Conservation (phyloP, 1,140 invertebrate species). For the Drosophila chauvacae region DNA sequence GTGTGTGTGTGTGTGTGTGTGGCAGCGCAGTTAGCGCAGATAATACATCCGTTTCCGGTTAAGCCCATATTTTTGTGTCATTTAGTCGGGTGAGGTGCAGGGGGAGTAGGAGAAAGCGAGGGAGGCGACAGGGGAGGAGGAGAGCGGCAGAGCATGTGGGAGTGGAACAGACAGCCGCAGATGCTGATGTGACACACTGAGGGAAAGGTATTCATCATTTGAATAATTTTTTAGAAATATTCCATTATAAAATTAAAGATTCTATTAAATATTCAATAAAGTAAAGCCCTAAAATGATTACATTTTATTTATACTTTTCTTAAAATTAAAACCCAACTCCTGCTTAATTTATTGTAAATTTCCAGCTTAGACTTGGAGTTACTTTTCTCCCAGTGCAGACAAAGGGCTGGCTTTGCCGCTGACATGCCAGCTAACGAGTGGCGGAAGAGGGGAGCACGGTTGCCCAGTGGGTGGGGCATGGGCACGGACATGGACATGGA, state of each 20-base stretch:
- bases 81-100: constrained; percentile 48
- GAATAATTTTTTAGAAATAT: not conserved
- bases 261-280: not conserved
- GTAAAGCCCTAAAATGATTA: not conserved
- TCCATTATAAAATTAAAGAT: not conserved
- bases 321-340: too few species aligned
- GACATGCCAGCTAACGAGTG: constrained; percentile 60
- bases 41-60: constrained; percentile 85
- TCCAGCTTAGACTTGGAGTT: fast-evolving
- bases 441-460: constrained; percentile 3
- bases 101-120: not conserved
- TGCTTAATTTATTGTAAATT: too few species aligned
- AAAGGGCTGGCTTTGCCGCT: constrained; percentile 55
- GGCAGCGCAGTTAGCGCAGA: constrained; percentile 84
- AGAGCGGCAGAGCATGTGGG: constrained; percentile 43
- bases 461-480: constrained; percentile 19
- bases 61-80: constrained; percentile 84
- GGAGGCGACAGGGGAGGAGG: not conserved
- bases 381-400: not conserved
- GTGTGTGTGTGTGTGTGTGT: constrained; percentile 14
- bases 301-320: too few species aligned
- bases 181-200: constrained; percentile 69
- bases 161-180: constrained; percentile 75
- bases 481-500: not conserved
- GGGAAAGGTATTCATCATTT: not conserved